Evolutionary conservation across 2,797 vertebrate species (phyloP), one percentile per base, ranked within the genome.

Genomic region (Sebastes elongatus): DNA sequence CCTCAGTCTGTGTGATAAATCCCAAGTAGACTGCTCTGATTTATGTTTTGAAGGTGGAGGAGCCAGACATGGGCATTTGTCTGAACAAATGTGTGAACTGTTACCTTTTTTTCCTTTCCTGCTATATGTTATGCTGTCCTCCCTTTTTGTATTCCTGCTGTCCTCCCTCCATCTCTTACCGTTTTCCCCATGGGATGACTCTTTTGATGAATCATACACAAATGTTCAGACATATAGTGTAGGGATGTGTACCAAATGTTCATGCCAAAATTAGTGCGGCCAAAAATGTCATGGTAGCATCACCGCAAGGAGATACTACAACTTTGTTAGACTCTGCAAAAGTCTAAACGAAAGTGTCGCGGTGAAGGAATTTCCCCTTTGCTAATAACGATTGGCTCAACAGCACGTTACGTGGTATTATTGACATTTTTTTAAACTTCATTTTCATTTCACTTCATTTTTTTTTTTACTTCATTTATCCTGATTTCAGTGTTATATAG

Each of bases 1-100:
- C 75, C 75, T 85, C 80, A 72, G 77, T 83, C 83, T 85, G 72
- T 88, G 74, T 90, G 89, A 92, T 88, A 79, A 91, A 93, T 92
- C 80, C 63, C 55, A 20, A 71, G 33, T 22, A 46, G 63, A 77
- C 66, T 64, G 85, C 74, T 82, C 63, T 87, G 82, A 90, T 91
- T 89, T 80, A 86, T 90, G 79, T 79, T 85, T 80, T 68, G 52
- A 78, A 83, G 66, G 80, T 80, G 74, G 57, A 80, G 80, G 33
- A 83, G 76, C 42, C 77, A 76, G 68, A 84, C 22, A 61, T 7
- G 13, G 14, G 27, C 49, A 75, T 80, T 74, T 80, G 35, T 83
- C 59, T 76, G 57, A 81, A 78, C 32, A 80, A 86, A 71, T 69
- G 30, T 63, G 57, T 53, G 57, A 82, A 61, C 35, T 52, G 11